phyloP scores from a whole-genome alignment of 2,797 vertebrate genomes.

The Tympanoctomys barrerae region DNA sequence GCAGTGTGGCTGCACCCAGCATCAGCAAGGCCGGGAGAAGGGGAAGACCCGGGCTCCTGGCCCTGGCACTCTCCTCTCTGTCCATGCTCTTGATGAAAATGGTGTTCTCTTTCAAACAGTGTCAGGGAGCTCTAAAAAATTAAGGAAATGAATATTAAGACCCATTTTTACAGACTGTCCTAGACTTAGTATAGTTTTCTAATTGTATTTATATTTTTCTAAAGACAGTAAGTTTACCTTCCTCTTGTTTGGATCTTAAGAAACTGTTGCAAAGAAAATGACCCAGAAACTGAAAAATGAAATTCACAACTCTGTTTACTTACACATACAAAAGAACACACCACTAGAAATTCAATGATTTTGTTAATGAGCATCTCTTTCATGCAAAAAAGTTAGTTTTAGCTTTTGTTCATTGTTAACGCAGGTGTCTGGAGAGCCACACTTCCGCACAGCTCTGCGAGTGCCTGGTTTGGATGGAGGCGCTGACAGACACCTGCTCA shows the following conservation, averaged over 20 bases:
- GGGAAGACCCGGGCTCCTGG: constrained; percentile 85
- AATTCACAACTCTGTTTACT: not conserved
- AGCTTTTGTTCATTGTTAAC: not conserved
- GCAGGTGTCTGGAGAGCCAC: not conserved
- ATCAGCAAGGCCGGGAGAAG: constrained; percentile 85
- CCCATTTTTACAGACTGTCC: not conserved
- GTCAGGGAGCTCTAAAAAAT: constrained; percentile 80
- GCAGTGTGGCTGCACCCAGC: constrained; percentile 89
- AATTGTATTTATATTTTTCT: not conserved
- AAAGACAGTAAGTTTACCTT: not conserved
- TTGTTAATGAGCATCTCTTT: constrained; percentile 6
- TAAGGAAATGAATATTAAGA: constrained; percentile 67
- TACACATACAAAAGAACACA: not conserved
- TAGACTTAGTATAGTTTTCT: not conserved
- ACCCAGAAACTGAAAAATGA: constrained; percentile 19
- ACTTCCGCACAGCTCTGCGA: not conserved
- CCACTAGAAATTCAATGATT: constrained; percentile 44
- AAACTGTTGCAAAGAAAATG: not conserved
- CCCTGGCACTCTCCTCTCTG: constrained; percentile 80
- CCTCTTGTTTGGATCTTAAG: not conserved
- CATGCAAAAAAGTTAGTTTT: not conserved
- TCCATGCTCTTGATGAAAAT: constrained; percentile 77
- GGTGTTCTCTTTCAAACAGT: constrained; percentile 66
- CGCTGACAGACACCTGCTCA: not conserved
- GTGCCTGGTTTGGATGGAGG: not conserved